Conservation (phyloP, 2,113 vertebrate genomes). For the Pachycephala philippinensis region DNA sequence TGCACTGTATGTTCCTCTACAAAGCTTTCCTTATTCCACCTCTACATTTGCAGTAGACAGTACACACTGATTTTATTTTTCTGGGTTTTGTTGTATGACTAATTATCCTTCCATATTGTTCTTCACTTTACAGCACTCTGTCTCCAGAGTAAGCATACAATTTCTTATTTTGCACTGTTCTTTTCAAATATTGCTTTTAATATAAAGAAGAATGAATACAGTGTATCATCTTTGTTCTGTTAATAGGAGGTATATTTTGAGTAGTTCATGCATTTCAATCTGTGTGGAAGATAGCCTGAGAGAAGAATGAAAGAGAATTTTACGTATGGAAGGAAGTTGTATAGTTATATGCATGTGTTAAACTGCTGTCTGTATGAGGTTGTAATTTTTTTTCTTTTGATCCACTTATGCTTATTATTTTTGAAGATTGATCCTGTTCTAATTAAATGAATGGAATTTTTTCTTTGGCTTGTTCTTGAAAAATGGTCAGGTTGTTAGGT, state of each 20-base stretch:
- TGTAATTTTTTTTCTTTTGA: neutral
- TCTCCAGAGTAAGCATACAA: neutral
- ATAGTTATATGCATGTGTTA: neutral
- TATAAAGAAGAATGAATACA: neutral
- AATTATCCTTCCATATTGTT: neutral
- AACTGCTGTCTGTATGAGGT: neutral
- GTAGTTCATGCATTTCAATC: neutral
- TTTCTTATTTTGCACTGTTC: neutral
- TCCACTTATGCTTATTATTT: neutral
- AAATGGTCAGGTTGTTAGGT: neutral
- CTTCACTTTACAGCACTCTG: neutral
- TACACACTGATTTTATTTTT: neutral
- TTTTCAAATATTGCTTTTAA: neutral
- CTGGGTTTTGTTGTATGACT: neutral
- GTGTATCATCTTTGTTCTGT: neutral
- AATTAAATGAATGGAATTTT: neutral
- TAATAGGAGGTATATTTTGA: slow-evolving; percentile 7
- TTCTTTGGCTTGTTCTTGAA: neutral
- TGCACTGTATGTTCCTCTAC: neutral
- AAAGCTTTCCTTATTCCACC: neutral
- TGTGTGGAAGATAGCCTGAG: neutral
- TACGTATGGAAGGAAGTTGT: neutral
- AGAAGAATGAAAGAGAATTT: slow-evolving; percentile 3
- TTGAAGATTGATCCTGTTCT: neutral
- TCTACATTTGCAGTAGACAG: neutral